Evolutionary conservation across 2,113 vertebrate genomes (phyloP).

Genomic region (Grammomys surdaster): DNA sequence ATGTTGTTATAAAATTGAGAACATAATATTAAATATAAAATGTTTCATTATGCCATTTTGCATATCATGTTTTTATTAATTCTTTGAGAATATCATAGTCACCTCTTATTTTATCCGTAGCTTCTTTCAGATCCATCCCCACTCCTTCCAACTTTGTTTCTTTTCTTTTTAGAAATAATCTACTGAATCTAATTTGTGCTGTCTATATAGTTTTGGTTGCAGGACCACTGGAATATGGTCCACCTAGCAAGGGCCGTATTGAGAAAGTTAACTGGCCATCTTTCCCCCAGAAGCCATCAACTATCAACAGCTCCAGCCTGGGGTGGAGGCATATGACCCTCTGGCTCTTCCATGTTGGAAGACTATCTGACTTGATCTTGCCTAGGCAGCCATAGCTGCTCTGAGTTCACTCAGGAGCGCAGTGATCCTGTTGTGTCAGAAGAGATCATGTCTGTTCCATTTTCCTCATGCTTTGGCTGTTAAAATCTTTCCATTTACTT

Average conservation of each 20-base stretch:
- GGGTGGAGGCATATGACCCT: neutral
- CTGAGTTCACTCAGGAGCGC: neutral
- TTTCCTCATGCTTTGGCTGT: neutral
- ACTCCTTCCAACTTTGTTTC: neutral
- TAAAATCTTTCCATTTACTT: neutral
- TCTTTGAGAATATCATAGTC: neutral
- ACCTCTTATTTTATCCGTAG: neutral
- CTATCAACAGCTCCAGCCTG: neutral
- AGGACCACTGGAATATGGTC: neutral
- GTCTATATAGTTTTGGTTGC: neutral
- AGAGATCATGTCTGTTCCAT: neutral
- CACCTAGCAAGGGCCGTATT: neutral
- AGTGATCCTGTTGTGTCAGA: too few relatives aligned
- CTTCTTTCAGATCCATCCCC: neutral
- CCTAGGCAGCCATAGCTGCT: neutral
- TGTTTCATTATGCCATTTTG: neutral
- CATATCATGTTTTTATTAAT: neutral
- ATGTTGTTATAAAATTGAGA: neutral
- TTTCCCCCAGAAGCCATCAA: neutral
- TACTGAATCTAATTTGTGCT: neutral
- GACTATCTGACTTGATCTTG: neutral
- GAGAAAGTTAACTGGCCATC: neutral
- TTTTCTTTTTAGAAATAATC: neutral
- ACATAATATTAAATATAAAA: constrained; percentile 10
- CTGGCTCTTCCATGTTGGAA: neutral